Percentiles rank a stretch among this genome's conserved stretches.
phyloP scores from a whole-genome alignment of 2,797 vertebrate species.

The Anolis apletophallus region DNA sequence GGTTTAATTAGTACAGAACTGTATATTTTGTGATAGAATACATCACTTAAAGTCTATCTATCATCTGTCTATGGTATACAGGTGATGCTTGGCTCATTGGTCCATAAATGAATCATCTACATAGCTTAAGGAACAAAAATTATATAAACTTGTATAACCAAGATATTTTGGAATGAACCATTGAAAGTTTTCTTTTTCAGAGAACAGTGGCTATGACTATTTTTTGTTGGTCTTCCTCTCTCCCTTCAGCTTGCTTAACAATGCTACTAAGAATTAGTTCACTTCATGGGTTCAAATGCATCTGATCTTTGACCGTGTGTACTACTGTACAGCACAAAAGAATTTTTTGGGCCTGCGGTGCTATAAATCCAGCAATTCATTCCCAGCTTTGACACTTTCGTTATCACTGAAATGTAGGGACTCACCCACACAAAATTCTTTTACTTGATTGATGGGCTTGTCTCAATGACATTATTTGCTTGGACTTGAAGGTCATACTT shows the following conservation, averaged over 20 bases:
- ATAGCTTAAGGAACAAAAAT: neutral
- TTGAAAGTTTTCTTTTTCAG: neutral
- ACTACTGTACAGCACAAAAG: neutral
- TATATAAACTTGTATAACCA: neutral
- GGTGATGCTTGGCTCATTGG: neutral
- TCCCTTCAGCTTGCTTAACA: neutral
- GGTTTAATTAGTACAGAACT: neutral
- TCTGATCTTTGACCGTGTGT: slow-evolving; percentile 1
- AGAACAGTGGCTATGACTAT: neutral
- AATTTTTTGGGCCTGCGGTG: neutral
- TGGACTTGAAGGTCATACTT: neutral
- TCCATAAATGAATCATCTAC: neutral
- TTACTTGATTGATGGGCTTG: neutral
- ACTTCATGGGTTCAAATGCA: neutral
- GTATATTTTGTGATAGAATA: neutral
- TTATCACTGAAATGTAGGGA: neutral
- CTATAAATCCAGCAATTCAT: slow-evolving; percentile 6
- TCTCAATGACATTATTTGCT: slow-evolving; percentile 12
- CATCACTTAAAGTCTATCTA: neutral
- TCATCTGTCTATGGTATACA: no score
- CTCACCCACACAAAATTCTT: neutral
- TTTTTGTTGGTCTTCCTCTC: neutral
- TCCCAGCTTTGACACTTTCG: neutral
- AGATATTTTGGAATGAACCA: neutral
- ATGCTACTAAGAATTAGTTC: neutral